Evolutionary conservation across 2,113 vertebrate species (phyloP).

Genomic region (Capreolus pygargus): DNA sequence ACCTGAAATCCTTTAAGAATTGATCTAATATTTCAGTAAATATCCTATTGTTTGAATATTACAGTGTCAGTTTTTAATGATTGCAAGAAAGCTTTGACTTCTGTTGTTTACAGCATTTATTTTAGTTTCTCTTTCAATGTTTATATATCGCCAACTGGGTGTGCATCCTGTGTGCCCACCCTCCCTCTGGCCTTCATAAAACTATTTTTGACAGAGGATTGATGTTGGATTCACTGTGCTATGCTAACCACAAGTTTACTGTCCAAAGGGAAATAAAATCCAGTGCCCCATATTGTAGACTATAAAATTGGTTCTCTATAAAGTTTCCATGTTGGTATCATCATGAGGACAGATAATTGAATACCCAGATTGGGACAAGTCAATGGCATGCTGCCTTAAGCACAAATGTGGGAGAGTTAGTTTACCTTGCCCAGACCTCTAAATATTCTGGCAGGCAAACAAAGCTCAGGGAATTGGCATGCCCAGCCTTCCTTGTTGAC

Average conservation of each 20-base stretch:
- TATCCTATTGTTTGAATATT: conserved; percentile 41
- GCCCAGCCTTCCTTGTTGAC: neutral
- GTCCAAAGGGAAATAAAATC: conserved; percentile 51
- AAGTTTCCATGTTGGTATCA: conserved; percentile 15
- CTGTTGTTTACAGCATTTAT: conserved; percentile 17
- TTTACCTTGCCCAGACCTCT: conserved; percentile 22
- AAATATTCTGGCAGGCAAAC: conserved; percentile 3
- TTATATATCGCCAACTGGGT: neutral
- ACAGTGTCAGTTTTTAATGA: conserved; percentile 33
- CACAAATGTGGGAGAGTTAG: neutral
- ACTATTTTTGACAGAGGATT: conserved; percentile 35
- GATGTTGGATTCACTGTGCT: conserved; percentile 7
- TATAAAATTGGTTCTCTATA: neutral
- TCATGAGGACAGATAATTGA: conserved; percentile 14
- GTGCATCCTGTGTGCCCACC: neutral
- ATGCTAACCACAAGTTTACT: conserved; percentile 4
- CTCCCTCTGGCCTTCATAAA: conserved; percentile 28
- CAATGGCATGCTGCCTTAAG: neutral
- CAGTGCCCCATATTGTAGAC: neutral
- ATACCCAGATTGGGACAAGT: neutral
- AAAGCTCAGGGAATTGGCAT: conserved; percentile 23
- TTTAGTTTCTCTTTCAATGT: conserved; percentile 28
- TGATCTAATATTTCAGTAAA: conserved; percentile 61
- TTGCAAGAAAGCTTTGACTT: neutral
- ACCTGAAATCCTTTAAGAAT: conserved; percentile 44